These are phyloP conservation scores for Prunella himalayana DNA, from an alignment of 2,113 vertebrate genomes.

Conservation along the genomic window DNA sequence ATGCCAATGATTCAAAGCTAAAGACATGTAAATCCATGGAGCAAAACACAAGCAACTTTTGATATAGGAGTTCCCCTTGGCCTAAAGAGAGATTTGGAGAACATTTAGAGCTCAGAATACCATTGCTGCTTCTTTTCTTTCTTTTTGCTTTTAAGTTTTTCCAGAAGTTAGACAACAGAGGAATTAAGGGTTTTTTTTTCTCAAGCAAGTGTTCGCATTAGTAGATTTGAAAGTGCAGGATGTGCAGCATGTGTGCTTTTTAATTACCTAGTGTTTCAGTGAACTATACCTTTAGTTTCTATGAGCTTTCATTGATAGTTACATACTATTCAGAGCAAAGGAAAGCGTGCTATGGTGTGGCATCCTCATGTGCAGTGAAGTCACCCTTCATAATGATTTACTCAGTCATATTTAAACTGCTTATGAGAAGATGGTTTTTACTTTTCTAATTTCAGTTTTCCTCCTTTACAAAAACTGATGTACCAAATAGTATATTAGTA, in stretches of 20 bases:
- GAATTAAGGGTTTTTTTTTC: neutral
- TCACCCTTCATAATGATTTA: neutral
- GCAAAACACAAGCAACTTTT: neutral
- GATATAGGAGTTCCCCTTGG: neutral
- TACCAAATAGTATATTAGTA: neutral
- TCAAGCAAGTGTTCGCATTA: neutral
- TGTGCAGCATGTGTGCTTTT: neutral
- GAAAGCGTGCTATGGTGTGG: neutral
- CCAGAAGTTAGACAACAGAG: neutral
- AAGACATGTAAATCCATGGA: neutral
- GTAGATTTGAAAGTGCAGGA: neutral
- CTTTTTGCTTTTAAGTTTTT: neutral
- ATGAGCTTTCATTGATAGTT: neutral
- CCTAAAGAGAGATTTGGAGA: neutral
- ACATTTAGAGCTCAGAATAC: neutral
- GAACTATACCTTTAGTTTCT: neutral
- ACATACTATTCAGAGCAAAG: neutral
- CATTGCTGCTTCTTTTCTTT: neutral
- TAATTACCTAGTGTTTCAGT: neutral
- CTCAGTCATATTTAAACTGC: neutral
- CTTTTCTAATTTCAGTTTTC: neutral
- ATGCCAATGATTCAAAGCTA: neutral
- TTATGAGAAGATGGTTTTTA: neutral
- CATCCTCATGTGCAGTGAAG: neutral
- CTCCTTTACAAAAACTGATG: neutral